These are phyloP conservation scores for Lamellibrachia satsuma DNA, from an alignment of 2,888 invertebrate genomes.

Conservation along the genomic window DNA sequence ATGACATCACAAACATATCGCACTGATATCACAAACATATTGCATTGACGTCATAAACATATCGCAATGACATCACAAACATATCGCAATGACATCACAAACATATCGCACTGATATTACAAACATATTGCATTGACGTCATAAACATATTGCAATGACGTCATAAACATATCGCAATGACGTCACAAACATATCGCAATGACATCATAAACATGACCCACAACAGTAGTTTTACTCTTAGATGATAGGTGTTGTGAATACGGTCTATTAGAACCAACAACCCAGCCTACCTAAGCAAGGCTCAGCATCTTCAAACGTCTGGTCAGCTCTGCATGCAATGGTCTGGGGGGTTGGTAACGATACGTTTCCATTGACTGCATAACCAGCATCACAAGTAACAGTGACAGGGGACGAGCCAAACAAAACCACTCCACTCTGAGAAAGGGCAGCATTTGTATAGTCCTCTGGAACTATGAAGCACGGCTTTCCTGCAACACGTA, in stretches of 20 bases:
- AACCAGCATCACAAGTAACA: neutral
- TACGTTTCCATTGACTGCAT: neutral
- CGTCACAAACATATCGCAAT: too few species aligned
- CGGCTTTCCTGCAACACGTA: neutral
- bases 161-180: too few species aligned
- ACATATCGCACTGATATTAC: too few species aligned
- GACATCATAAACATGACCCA: too few species aligned
- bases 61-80: too few species aligned
- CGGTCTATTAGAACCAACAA: neutral
- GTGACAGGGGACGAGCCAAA: neutral
- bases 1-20: too few species aligned
- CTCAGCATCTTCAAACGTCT: conserved; percentile 38
- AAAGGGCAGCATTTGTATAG: neutral
- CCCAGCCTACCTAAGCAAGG: conserved; percentile 37
- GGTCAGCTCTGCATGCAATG: conserved; percentile 36
- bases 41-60: too few species aligned
- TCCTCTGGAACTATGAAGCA: neutral
- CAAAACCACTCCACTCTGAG: neutral
- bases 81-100: too few species aligned
- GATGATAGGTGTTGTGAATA: too few species aligned
- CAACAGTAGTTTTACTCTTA: neutral
- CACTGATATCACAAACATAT: too few species aligned
- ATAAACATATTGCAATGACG: too few species aligned
- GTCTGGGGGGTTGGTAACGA: neutral
- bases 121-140: too few species aligned